Evolutionary conservation across 2,888 invertebrate species (phyloP).

Genomic region (Nebria brevicollis): DNA sequence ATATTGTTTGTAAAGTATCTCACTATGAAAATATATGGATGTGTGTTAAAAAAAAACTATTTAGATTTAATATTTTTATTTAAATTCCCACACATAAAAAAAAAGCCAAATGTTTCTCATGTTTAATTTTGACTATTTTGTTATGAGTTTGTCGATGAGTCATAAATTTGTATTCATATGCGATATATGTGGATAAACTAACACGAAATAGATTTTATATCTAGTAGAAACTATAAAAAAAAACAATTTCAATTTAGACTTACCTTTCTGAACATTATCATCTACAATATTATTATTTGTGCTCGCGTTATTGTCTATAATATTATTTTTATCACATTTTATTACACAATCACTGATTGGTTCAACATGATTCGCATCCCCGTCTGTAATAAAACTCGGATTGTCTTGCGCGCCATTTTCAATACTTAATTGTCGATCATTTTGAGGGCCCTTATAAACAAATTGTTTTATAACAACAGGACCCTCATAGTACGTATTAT

Average conservation of each 20-base stretch:
- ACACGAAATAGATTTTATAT: too few relatives aligned
- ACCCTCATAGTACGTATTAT: slow-evolving; percentile 80
- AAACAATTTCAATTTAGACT: not conserved
- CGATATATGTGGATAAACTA: not conserved
- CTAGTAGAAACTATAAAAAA: not conserved
- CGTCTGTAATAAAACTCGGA: slow-evolving; percentile 24
- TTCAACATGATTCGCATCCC: not conserved
- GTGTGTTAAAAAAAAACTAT: too few relatives aligned
- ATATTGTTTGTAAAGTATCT: too few relatives aligned
- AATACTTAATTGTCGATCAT: slow-evolving; percentile 50
- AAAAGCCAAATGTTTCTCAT: not conserved
- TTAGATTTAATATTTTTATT: too few relatives aligned
- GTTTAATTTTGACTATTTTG: not conserved
- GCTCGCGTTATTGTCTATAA: not conserved
- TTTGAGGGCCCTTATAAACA: slow-evolving; percentile 62
- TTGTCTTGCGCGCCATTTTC: slow-evolving; percentile 36
- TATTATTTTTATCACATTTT: slow-evolving; percentile 20
- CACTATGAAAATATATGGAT: too few relatives aligned
- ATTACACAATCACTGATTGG: slow-evolving; percentile 13
- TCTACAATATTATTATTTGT: not conserved
- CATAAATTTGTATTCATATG: not conserved
- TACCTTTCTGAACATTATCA: not conserved
- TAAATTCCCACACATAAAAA: too few relatives aligned
- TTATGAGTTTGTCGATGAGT: not conserved
- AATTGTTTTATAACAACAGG: slow-evolving; percentile 82